These are phyloP conservation scores for Bimastos eiseni DNA, from an alignment of 2,888 invertebrate genomes.

Conservation along the genomic window DNA sequence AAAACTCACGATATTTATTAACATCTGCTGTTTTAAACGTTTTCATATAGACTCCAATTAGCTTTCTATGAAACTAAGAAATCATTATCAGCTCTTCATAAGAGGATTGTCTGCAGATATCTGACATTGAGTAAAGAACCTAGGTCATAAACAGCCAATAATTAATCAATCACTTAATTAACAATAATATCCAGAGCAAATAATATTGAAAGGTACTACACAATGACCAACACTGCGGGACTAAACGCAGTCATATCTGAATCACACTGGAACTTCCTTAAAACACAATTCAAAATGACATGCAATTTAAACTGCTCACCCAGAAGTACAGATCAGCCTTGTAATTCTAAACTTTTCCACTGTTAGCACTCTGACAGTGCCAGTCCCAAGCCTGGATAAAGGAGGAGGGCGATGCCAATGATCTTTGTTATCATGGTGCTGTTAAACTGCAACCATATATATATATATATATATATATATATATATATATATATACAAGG, in stretches of 20 bases:
- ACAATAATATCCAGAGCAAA: conserved; percentile 4
- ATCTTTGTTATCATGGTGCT: no score
- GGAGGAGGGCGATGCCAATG: no score
- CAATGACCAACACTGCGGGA: background rate
- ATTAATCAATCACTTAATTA: background rate
- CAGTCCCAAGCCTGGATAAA: no score
- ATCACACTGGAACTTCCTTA: background rate
- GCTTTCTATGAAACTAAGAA: background rate
- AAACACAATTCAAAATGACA: background rate
- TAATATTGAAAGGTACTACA: background rate
- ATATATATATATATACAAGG: no score
- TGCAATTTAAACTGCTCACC: background rate
- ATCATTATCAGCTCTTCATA: background rate
- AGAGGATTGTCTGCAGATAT: background rate
- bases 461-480: no score
- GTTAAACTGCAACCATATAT: no score
- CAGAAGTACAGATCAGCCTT: background rate
- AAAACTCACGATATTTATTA: background rate
- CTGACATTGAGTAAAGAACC: background rate
- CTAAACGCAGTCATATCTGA: background rate
- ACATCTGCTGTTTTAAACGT: background rate
- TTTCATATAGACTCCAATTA: background rate
- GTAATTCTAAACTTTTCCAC: no score
- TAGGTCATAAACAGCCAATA: background rate
- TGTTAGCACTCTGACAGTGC: no score